Evolutionary conservation across 2,888 invertebrate genomes (phyloP).

Genomic region (Aromia moschata): DNA sequence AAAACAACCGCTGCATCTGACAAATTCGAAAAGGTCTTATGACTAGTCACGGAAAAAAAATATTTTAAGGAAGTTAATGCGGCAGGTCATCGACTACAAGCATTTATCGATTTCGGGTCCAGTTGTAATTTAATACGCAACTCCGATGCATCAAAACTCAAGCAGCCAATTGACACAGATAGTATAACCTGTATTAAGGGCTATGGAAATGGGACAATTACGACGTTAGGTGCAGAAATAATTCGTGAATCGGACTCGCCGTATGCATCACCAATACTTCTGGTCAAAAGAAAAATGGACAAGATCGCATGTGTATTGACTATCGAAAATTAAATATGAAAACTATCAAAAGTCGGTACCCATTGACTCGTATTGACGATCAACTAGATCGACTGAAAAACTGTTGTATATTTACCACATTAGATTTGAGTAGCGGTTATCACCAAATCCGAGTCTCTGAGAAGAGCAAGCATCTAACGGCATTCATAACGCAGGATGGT

Average conservation of each 20-base stretch:
- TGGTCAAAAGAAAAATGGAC: conserved; percentile 25
- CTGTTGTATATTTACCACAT: conserved; percentile 46
- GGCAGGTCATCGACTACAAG: neutral
- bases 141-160: no score
- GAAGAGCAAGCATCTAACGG: conserved; percentile 48
- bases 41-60: conserved; percentile 2
- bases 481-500: conserved; percentile 52
- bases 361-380: conserved; percentile 52
- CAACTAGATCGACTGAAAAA: conserved; percentile 45
- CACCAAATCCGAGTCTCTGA: conserved; percentile 50
- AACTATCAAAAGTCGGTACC: conserved; percentile 51
- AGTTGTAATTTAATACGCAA: conserved; percentile 29
- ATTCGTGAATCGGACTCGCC: conserved; percentile 10
- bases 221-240: conserved; percentile 15
- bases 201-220: no score
- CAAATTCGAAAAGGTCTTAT: neutral
- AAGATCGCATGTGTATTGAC: conserved; percentile 43
- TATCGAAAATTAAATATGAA: conserved; percentile 49
- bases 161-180: no score
- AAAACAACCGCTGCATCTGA: neutral
- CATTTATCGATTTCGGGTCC: conserved; percentile 21
- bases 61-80: conserved; percentile 9
- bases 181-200: no score
- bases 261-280: conserved; percentile 12
- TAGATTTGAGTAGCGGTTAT: conserved; percentile 51